Percentiles rank a stretch among this genome's conserved stretches.
These are phyloP conservation scores for Phylloscopus whistleri DNA, from an alignment of 2,113 vertebrate species.

Conservation along the genomic window DNA sequence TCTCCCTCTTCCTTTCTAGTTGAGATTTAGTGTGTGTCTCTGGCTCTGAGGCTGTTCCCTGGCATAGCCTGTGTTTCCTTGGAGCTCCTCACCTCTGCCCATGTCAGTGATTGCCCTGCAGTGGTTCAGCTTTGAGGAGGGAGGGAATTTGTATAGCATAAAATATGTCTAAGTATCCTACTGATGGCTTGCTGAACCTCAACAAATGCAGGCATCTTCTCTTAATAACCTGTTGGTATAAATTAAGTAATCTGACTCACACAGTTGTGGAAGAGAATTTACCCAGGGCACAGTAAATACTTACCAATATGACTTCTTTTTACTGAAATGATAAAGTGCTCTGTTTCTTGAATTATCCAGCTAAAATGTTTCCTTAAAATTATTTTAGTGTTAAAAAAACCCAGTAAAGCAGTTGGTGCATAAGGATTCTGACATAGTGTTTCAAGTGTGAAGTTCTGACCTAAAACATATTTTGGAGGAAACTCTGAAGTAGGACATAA, in stretches of 20 bases:
- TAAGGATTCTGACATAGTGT: not conserved
- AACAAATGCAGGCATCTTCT: not conserved
- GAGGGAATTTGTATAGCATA: not conserved
- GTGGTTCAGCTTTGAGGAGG: not conserved
- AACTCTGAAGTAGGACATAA: not conserved
- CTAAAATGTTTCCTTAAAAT: not conserved
- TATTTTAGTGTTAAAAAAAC: not conserved
- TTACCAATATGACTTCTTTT: not conserved
- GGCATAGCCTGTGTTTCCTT: not conserved
- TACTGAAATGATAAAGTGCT: not conserved
- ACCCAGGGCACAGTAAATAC: not conserved
- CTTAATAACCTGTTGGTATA: not conserved
- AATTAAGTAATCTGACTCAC: not conserved
- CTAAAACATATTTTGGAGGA: not conserved
- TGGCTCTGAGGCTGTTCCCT: not conserved
- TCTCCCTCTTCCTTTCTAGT: not conserved
- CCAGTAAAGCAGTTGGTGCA: not conserved
- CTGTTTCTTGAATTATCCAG: not conserved
- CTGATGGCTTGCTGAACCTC: not conserved
- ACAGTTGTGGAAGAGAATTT: not conserved
- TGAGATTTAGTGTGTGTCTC: not conserved
- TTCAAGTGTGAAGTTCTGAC: not conserved
- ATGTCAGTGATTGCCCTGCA: not conserved
- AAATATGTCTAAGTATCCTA: not conserved
- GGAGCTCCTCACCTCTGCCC: not conserved